Evolutionary conservation across 2,888 invertebrate genomes (phyloP).

Genomic region (Hylaea fasciaria): DNA sequence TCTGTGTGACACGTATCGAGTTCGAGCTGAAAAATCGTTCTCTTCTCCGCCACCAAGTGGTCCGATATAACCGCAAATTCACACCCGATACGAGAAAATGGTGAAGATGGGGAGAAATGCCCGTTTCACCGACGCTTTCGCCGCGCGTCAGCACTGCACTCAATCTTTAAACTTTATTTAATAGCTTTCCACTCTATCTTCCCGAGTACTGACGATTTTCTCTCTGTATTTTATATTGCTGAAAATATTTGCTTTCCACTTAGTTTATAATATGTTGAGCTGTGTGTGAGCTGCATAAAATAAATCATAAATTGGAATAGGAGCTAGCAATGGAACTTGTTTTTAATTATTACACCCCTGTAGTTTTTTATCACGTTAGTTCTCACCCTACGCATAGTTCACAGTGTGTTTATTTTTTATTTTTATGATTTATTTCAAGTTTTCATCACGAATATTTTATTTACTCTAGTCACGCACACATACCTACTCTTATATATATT

Average conservation of each 20-base stretch:
- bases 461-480: no score
- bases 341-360: no score
- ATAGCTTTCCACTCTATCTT: slow-evolving; percentile 19
- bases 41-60: slow-evolving; percentile 19
- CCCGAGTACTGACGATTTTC: slow-evolving; percentile 2
- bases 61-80: slow-evolving; percentile 31
- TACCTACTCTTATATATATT: no score
- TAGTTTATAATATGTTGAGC: no score
- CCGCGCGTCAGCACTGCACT: slow-evolving; percentile 20
- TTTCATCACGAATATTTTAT: no score
- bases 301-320: no score
- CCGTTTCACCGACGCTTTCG: slow-evolving; percentile 27
- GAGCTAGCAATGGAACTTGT: no score
- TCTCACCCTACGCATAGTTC: no score
- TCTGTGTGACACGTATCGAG: slow-evolving; percentile 9
- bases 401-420: no score
- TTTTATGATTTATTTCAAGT: no score
- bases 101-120: slow-evolving; percentile 27
- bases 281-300: no score
- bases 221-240: slow-evolving; percentile 4
- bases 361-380: no score
- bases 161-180: slow-evolving; percentile 28
- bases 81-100: slow-evolving; percentile 34
- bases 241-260: neutral
- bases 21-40: slow-evolving; percentile 26